Evolutionary conservation across 1,140 invertebrate genomes (phyloP).

Genomic region (Diabrotica undecimpunctata): DNA sequence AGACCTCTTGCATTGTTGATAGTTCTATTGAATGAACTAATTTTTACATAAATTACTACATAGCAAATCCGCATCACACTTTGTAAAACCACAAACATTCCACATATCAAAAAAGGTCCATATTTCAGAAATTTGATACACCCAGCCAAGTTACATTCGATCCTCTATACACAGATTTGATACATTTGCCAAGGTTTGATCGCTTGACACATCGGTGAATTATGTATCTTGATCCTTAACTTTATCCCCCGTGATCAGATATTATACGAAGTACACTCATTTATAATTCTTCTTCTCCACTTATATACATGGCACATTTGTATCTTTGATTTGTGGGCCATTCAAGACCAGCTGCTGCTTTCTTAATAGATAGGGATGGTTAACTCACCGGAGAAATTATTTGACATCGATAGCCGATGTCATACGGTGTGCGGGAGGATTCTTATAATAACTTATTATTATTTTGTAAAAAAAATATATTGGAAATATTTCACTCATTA

Average conservation of each 20-base stretch:
- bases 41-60: too few relatives aligned
- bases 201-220: conserved; percentile 15
- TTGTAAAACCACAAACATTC: neutral
- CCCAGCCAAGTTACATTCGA: conserved; percentile 5
- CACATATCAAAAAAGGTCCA: neutral
- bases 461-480: too few relatives aligned
- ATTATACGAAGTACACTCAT: conserved; percentile 14
- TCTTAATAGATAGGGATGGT: conserved; percentile 10
- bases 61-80: too few relatives aligned
- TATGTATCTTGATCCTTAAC: conserved; percentile 17
- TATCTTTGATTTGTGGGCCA: conserved; percentile 18
- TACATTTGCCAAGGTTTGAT: conserved; percentile 21
- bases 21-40: neutral
- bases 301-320: conserved; percentile 8
- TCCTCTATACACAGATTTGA: conserved; percentile 11
- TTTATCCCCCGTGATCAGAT: conserved; percentile 18
- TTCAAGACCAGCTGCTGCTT: conserved; percentile 18
- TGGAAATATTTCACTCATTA: too few relatives aligned
- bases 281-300: conserved; percentile 18
- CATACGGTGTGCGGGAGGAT: neutral
- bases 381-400: conserved; percentile 7
- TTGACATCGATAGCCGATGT: conserved; percentile 8
- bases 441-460: too few relatives aligned
- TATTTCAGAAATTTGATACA: conserved; percentile 19
- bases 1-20: neutral